A percentile compares a stretch with the other conserved stretches of the same genome.
Evolutionary conservation across 2,113 vertebrate species (phyloP).

Genomic region (Tetrax tetrax): DNA sequence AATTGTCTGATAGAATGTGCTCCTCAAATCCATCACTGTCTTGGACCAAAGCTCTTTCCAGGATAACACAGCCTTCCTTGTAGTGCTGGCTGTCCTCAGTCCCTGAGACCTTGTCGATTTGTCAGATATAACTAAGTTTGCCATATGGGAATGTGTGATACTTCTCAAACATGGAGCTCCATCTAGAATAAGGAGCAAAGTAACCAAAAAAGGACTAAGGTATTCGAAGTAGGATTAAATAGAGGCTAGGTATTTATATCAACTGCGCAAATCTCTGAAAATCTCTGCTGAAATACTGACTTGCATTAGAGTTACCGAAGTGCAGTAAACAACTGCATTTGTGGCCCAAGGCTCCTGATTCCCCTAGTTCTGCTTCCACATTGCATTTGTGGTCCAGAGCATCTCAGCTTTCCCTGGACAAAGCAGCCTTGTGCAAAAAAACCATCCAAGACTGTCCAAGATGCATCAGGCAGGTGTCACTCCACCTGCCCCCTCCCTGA

Average conservation of each 20-base stretch:
- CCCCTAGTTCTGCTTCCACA: accelerated
- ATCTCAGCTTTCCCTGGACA: not conserved
- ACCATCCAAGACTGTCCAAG: not conserved
- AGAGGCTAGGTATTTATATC: not conserved
- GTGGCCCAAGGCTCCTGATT: not conserved
- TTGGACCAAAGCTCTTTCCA: conserved; percentile 82
- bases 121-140: not conserved
- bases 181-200: not conserved
- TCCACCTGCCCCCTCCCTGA: not conserved
- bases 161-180: not conserved
- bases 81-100: conserved; percentile 80
- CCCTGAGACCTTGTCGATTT: not conserved
- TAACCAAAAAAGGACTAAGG: not conserved
- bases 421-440: not conserved
- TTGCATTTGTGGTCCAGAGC: not conserved
- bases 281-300: not conserved
- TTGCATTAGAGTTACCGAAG: not conserved
- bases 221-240: not conserved
- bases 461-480: not conserved
- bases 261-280: not conserved
- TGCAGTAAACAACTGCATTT: not conserved
- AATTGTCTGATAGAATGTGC: conserved; percentile 80
- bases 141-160: not conserved
- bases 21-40: conserved; percentile 85
- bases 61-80: conserved; percentile 84